Evolutionary conservation across 2,113 vertebrate species (phyloP).

Genomic region (Apeltes quadracus): DNA sequence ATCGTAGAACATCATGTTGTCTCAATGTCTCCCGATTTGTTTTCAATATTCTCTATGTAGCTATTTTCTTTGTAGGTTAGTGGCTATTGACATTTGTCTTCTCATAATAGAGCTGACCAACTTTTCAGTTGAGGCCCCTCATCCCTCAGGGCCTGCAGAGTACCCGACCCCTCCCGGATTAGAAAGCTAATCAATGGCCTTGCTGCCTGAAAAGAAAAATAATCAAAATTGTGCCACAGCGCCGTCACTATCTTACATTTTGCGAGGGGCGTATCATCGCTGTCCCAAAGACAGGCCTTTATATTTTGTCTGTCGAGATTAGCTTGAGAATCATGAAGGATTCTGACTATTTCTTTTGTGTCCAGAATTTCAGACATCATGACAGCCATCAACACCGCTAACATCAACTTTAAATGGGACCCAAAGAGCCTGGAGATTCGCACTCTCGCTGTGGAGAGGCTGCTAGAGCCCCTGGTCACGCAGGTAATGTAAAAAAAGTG

Average conservation of each 20-base stretch:
- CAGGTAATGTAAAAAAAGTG: conserved; percentile 83
- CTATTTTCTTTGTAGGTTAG: conserved; percentile 36
- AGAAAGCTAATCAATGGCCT: conserved; percentile 74
- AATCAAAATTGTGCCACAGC: conserved; percentile 61
- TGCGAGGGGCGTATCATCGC: conserved; percentile 24
- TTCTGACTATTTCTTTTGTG: neutral
- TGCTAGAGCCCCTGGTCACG: conserved; percentile 95
- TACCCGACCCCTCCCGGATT: conserved; percentile 62
- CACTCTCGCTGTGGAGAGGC: conserved; percentile 94
- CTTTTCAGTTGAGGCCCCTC: conserved; percentile 49
- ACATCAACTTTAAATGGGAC: conserved; percentile 99
- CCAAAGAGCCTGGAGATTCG: conserved; percentile 98
- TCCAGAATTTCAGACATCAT: conserved; percentile 77
- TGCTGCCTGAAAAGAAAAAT: conserved; percentile 60
- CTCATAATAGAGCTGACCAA: conserved; percentile 52
- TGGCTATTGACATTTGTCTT: conserved; percentile 19
- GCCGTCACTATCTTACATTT: conserved; percentile 57
- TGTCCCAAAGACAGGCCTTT: conserved; percentile 27
- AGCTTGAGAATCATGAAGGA: conserved; percentile 10
- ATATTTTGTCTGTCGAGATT: conserved; percentile 23
- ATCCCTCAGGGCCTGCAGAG: conserved; percentile 58
- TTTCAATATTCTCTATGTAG: neutral
- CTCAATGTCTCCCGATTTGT: conserved; percentile 4
- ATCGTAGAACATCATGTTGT: neutral
- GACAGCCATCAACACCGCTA: conserved; percentile 89